phyloP scores from a whole-genome alignment of 2,113 vertebrate genomes.

The Opisthocomus hoazin region DNA sequence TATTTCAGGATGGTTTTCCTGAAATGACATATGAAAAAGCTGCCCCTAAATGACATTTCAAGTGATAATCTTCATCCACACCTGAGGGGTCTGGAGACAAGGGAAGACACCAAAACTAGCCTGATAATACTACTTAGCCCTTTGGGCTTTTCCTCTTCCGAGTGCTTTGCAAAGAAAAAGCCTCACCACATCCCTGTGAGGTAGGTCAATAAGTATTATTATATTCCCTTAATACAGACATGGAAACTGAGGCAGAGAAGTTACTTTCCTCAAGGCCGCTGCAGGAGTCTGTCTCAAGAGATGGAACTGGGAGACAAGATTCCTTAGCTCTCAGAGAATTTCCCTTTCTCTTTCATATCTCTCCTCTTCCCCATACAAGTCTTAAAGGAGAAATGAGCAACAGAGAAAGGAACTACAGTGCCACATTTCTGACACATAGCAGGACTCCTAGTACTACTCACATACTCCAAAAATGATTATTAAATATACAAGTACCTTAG shows the following conservation, averaged over 20 bases:
- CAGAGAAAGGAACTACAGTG: background rate
- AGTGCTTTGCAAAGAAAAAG: slow-evolving; percentile 19
- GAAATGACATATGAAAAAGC: background rate
- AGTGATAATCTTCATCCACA: background rate
- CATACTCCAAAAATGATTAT: background rate
- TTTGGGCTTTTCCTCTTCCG: background rate
- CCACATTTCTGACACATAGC: slow-evolving; percentile 34
- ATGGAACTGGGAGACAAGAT: background rate
- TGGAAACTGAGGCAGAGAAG: slow-evolving; percentile 2
- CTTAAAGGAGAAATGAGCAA: background rate
- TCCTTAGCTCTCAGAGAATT: background rate
- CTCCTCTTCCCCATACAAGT: background rate
- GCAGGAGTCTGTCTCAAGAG: background rate
- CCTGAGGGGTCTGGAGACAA: background rate
- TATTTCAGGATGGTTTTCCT: background rate
- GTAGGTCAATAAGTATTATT: slow-evolving; percentile 41
- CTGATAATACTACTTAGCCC: background rate
- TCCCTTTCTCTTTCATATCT: background rate
- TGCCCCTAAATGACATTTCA: background rate
- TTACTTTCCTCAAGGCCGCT: background rate
- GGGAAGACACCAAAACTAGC: background rate
- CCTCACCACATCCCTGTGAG: slow-evolving; percentile 38
- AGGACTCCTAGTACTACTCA: slow-evolving; percentile 12
- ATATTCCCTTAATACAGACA: background rate
- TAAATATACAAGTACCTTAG: slow-evolving; percentile 55